Evolutionary conservation across 2,797 vertebrate genomes (phyloP).

Genomic region (Micrastur ruficollis): DNA sequence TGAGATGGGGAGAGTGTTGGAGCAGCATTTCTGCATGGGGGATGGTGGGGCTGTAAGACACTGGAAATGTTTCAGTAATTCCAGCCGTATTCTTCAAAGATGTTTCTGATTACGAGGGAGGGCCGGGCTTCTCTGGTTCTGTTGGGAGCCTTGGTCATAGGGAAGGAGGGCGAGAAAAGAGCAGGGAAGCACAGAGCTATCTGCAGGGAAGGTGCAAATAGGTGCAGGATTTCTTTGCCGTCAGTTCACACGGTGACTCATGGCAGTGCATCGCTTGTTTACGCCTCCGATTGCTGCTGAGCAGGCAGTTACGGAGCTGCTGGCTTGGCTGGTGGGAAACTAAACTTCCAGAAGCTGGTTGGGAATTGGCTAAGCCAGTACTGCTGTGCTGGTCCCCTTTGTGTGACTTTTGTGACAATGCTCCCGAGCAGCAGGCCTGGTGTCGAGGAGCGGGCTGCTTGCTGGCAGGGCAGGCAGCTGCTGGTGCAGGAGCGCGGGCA

Average conservation of each 20-base stretch:
- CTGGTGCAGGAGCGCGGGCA: neutral
- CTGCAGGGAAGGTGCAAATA: neutral
- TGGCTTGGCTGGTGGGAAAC: neutral
- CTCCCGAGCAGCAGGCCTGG: neutral
- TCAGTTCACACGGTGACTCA: neutral
- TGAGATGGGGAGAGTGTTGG: neutral
- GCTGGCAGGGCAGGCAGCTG: neutral
- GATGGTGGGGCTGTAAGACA: neutral
- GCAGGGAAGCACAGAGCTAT: neutral
- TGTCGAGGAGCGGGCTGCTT: fast-evolving
- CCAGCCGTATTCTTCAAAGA: neutral
- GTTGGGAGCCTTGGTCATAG: neutral
- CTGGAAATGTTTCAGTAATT: neutral
- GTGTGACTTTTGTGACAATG: neutral
- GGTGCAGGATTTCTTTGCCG: neutral
- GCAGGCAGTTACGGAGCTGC: neutral
- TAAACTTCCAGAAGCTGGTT: neutral
- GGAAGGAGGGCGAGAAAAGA: neutral
- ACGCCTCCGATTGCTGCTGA: neutral
- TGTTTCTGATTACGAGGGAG: neutral
- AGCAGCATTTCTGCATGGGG: neutral
- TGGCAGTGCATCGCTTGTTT: neutral
- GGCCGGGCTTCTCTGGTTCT: neutral
- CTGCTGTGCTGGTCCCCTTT: neutral
- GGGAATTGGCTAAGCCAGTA: neutral